phyloP scores from a whole-genome alignment of 2,888 invertebrate genomes.

The Piscicola geometra region DNA sequence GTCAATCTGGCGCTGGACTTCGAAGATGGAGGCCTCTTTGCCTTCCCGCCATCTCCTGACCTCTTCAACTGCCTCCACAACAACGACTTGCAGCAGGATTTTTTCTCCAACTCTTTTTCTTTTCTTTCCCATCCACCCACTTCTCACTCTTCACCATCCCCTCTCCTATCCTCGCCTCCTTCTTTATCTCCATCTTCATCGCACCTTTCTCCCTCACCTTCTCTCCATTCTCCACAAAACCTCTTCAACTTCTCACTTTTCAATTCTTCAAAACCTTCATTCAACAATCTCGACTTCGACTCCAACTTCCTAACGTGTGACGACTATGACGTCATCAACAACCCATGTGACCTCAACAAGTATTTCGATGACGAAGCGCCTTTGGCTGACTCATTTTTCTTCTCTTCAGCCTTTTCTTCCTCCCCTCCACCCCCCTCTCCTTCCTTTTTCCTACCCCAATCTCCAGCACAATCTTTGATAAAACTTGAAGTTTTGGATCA shows the following conservation, averaged over 20 bases:
- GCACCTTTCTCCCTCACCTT: not conserved
- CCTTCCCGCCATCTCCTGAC: not conserved
- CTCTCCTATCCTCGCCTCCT: not conserved
- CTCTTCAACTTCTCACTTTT: no score
- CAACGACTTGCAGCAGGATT: not conserved
- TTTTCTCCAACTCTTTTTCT: not conserved
- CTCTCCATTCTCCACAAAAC: not conserved
- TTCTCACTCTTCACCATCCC: not conserved
- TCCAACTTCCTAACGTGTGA: conserved; percentile 9
- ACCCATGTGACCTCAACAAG: not conserved
- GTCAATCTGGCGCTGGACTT: not conserved
- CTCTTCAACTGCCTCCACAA: not conserved
- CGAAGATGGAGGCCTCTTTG: not conserved
- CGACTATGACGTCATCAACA: conserved; percentile 1
- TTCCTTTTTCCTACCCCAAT: not conserved
- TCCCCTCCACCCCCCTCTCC: conserved; percentile 3
- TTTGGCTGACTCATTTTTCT: not conserved
- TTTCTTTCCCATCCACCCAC: not conserved
- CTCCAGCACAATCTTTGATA: not conserved
- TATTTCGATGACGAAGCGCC: not conserved
- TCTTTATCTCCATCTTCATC: not conserved
- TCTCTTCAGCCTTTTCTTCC: not conserved
- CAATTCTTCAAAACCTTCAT: not conserved
- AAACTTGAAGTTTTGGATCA: conserved; percentile 15
- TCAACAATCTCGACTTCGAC: not conserved